Conservation (phyloP, 2,797 vertebrate species). For the Cichlasoma orientale region DNA sequence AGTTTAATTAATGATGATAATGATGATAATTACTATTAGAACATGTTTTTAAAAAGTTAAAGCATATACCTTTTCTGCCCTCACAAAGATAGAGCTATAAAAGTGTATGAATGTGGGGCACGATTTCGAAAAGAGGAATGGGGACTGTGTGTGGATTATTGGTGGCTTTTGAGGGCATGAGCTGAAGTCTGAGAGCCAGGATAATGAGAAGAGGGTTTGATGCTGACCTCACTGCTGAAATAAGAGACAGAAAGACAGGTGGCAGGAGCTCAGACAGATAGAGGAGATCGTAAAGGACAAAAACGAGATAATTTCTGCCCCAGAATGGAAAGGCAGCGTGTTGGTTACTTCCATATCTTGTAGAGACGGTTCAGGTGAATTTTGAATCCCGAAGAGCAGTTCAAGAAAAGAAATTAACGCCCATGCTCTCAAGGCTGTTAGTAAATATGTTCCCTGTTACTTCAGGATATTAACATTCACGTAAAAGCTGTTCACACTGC, state of each 20-base stretch:
- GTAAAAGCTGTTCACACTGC: neutral
- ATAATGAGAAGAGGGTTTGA: constrained; percentile 54
- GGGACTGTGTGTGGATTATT: constrained; percentile 53
- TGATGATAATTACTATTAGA: no score
- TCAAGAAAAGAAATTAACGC: neutral
- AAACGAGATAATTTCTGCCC: neutral
- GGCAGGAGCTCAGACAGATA: constrained; percentile 29
- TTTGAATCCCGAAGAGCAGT: no score
- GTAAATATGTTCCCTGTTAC: neutral
- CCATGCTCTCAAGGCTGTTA: neutral
- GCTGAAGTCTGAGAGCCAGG: constrained; percentile 46
- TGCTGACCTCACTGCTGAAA: constrained; percentile 67
- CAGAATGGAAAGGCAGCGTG: neutral
- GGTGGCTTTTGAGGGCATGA: constrained; percentile 49
- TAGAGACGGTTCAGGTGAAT: neutral
- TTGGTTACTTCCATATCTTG: neutral
- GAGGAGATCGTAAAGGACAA: neutral
- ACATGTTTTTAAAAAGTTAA: no score
- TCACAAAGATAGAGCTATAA: neutral
- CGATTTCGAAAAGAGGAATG: constrained; percentile 19
- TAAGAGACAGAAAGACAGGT: constrained; percentile 63
- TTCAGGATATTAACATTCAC: neutral
- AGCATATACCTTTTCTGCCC: neutral
- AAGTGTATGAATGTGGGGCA: neutral
- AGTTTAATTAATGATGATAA: no score